Evolutionary conservation across 37 sponge, comb jelly and placozoan species (phyloP), one percentile per base, ranked within the genome.

Genomic region (Tethya wilhelma): DNA sequence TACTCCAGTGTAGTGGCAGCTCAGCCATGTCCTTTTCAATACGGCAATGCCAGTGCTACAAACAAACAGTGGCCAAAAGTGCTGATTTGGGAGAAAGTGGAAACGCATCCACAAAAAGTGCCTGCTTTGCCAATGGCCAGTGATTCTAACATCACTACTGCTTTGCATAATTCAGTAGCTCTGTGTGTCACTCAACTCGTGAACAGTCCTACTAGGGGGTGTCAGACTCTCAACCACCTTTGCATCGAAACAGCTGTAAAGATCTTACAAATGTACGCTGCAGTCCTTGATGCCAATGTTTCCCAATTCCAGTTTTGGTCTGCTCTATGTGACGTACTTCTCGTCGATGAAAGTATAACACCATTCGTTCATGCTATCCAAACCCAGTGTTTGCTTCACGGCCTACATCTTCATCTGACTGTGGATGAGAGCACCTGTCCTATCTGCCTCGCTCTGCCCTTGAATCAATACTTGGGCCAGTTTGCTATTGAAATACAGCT

Each of bases 331-430:
- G 28, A 8, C 31, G 6, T 72, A 2, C 17, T 76, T 28, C 1
- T 2, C 3, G 28, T 39, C n/a, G 43, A 69, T 8, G 20, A 33
- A 14, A 1, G 5, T 45, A 7, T 84, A 4, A 45, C 36, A 26
- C 69, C 71, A 23, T 75, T 44, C 44, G 14, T 84, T 14, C 17
- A 29, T 1, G 30, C 30, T 0, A 28, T 84, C 0, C 85, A 84
- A 40, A 76, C 71, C 0, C 85, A 84, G 59, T 19, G 68, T 20
- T 43, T 77, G 33, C 69, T 84, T 26, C 76, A 76, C 38, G 71
- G 46, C 28, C 1, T 84, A 4, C 77, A 76, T 38, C 19, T 84
- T 14, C 77, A 84, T 68, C 14, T 84, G 42, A 68, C 62, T 9
- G 69, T 69, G n/a, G 2, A 25, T 44, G 77, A 75, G 25, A 17